Evolutionary conservation across 1,140 invertebrate species (phyloP), one percentile per base, ranked within the genome.

Genomic region (Drosophila insularis): DNA sequence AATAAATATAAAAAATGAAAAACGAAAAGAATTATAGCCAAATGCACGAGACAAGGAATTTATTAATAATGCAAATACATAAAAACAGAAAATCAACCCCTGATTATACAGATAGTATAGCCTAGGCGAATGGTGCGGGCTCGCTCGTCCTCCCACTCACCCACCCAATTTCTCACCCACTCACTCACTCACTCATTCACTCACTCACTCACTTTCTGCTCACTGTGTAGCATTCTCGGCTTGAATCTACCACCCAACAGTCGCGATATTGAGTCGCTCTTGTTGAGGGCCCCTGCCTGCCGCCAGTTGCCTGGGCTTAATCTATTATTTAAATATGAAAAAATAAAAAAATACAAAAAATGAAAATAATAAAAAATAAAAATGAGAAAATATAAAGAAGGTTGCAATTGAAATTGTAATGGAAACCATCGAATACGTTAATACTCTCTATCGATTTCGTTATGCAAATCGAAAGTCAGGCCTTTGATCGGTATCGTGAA

Each of bases 41-140:
- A 85, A 85, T 86, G 81, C 74, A 81, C 70, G 70, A 73, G 80
- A 73, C 84, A 89, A 87, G 80, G 76, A 87, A 87, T 87, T 89
- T 87, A 87, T 87, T 87, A 87, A 87, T 87, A 87, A 87, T 87
- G 82, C 82, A 87, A 87, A 87, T 89, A 87, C 82, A 89, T 80
- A 89, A 87, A 89, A 86, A 89, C 84, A 89, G 80, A 80, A 50
- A 89, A 89, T 89, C 82, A 89, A 87, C 82, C 82, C 82, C 82
- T 89, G 84, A 87, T 89, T 89, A 87, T 89, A 89, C 84, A 89
- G 82, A 87, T 89, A 89, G 65, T 62, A 39, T 76, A 56, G 43
- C 43, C 43, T 50, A 50, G 43, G 17, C 43, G 11, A 50, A 50
- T 50, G 43, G 43, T 50, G 17, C 43, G 43, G 43, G 43, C 8